These are phyloP conservation scores for Pentalonia nigronervosa DNA, from an alignment of 1,140 invertebrate genomes.

Conservation along the genomic window DNA sequence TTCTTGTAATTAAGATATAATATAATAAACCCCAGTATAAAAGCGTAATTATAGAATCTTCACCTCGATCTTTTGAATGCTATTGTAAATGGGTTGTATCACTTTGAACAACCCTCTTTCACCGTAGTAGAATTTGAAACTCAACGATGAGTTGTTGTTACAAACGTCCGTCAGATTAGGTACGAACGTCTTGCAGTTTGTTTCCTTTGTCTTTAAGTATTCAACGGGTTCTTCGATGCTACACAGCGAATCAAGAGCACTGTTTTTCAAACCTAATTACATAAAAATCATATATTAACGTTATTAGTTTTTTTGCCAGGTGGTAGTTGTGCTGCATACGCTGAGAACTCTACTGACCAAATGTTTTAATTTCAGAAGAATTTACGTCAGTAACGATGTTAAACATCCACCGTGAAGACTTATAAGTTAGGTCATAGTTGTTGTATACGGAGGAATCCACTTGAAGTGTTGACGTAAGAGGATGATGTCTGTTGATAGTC, in stretches of 20 bases:
- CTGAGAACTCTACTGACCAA: not conserved
- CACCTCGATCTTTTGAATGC: not conserved
- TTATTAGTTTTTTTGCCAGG: not conserved
- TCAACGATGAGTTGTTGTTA: not conserved
- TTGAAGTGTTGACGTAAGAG: not conserved
- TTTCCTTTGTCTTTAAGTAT: not conserved
- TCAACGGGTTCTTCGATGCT: not conserved
- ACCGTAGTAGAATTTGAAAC: not conserved
- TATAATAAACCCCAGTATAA: not conserved
- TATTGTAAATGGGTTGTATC: not conserved
- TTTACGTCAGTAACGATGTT: not conserved
- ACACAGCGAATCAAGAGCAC: slow-evolving; percentile 8
- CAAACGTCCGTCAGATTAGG: not conserved
- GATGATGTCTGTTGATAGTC: not conserved
- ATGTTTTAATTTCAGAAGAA: not conserved
- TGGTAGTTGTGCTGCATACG: not conserved
- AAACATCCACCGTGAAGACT: slow-evolving; percentile 28
- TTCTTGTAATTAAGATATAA: not conserved
- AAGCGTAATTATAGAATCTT: not conserved
- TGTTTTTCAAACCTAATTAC: not conserved
- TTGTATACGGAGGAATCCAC: not conserved
- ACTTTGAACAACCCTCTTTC: not conserved
- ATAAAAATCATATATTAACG: not conserved
- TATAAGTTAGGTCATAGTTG: not conserved
- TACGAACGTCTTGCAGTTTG: not conserved